Percentiles rank a stretch among this genome's conserved stretches.
phyloP scores from a whole-genome alignment of 2,113 vertebrate species.

The Campylomormyrus tamandua region DNA sequence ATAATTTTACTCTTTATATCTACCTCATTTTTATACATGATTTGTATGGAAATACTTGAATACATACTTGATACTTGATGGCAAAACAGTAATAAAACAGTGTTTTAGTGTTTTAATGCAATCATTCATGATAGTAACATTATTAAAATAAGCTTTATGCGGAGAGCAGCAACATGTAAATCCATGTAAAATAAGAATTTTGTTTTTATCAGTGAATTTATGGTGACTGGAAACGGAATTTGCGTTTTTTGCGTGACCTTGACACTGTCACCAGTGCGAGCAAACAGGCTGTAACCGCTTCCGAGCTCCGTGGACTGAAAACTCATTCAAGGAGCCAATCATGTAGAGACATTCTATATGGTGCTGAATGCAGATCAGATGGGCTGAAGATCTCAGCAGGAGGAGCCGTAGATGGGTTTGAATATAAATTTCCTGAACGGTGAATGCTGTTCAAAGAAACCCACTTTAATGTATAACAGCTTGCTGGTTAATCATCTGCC shows the following conservation, averaged over 20 bases:
- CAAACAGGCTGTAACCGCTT: not conserved
- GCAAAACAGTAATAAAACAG: not conserved
- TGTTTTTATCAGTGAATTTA: not conserved
- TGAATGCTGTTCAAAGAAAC: not conserved
- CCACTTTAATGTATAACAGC: constrained; percentile 17
- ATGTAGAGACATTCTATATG: not conserved
- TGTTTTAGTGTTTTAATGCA: not conserved
- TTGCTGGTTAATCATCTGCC: constrained; percentile 32
- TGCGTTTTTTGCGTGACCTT: not conserved
- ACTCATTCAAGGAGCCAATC: not conserved
- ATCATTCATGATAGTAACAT: not conserved
- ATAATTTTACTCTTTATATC: not conserved
- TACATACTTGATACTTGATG: not conserved
- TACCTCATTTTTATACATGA: not conserved
- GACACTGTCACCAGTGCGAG: not conserved
- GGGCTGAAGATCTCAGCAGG: not conserved
- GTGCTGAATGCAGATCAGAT: not conserved
- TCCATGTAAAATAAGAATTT: not conserved
- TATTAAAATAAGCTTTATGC: not conserved
- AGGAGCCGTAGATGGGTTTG: not conserved
- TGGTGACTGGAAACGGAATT: not conserved
- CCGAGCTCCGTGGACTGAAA: not conserved
- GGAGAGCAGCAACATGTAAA: not conserved
- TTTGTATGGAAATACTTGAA: not conserved
- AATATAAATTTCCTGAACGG: not conserved